Evolutionary conservation across 2,113 vertebrate genomes (phyloP).

Genomic region (Podiceps cristatus): DNA sequence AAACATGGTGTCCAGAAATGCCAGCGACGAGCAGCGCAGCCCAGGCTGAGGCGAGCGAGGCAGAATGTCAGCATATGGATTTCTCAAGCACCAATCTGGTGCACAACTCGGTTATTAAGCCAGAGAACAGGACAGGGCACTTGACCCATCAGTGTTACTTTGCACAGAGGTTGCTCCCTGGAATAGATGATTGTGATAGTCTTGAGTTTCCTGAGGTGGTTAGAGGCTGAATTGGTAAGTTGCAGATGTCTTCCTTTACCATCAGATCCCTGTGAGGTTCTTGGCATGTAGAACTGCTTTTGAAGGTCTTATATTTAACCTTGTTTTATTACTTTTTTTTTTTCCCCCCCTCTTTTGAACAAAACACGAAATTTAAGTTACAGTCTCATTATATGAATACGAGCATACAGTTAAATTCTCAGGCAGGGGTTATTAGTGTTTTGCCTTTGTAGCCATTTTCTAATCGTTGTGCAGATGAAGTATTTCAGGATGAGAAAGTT

Average conservation of each 20-base stretch:
- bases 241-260: not conserved
- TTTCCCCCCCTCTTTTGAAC: not conserved
- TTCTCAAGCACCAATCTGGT: conserved; percentile 55
- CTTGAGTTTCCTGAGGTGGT: not conserved
- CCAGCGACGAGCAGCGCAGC: not conserved
- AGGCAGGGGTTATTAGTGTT: conserved; percentile 18
- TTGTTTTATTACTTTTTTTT: not conserved
- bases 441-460: conserved; percentile 50
- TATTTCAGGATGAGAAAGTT: conserved; percentile 60
- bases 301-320: not conserved
- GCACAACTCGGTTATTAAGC: conserved; percentile 8
- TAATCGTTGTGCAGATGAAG: conserved; percentile 54
- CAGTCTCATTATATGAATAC: not conserved
- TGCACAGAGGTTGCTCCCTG: not conserved
- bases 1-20: not conserved
- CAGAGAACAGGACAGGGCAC: not conserved
- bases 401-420: not conserved
- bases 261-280: not conserved
- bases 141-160: not conserved
- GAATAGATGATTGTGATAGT: not conserved
- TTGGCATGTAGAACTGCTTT: not conserved
- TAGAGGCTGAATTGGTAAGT: not conserved
- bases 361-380: not conserved
- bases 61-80: conserved; percentile 51
- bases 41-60: not conserved